Base-by-base conservation (phyloP, 2,888 invertebrate genomes). In the Acanthosepion esculentum region DNA sequence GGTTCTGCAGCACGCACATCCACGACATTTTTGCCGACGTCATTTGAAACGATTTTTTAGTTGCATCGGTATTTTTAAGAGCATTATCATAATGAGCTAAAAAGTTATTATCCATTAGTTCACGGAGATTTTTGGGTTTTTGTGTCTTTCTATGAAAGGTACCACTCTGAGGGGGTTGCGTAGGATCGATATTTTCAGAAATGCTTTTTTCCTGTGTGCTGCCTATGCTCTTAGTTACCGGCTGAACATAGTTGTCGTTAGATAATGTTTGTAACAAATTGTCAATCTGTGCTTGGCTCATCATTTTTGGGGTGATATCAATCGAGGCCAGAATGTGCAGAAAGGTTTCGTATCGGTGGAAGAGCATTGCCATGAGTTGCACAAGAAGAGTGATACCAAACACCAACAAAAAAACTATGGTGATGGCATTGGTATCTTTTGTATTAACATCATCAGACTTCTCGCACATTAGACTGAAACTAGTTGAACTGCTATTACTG, bases 311-410 rank as follows among this genome's bases (percentile, higher is more conserved):
- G 5, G 23, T 15, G n/a, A 97, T 95, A 64, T 96, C 96, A 20
- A 99, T 99, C 8, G 99, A 99, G 91, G 99, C 98, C 97, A 99
- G 98, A 97, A 99, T 99, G 97, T 99, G 99, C 6, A 99, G 98
- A 95, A 99, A 98, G 2, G 99, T 99, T 97, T 99, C 99, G 97
- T 99, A 99, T 96, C 99, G 98, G 98, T 99, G 99, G 98, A 99
- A 99, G 98, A 99, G 98, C 99, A 99, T 99, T 96, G 99, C 99
- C 94, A 98, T 98, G 91, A 96, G 96, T 95, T 96, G 96, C n/a
- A 96, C 94, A 48, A 96, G 94, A 94, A 96, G 95, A 94, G 96
- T 94, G 23, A 96, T 48, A 29, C 96, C 96, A 94, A 96, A 96
- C 48, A 96, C 96, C 8, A 96, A 95, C 48, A 96, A 96, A 91